Conservation (phyloP, 2,888 invertebrate genomes). For the Tetragnatha montana region DNA sequence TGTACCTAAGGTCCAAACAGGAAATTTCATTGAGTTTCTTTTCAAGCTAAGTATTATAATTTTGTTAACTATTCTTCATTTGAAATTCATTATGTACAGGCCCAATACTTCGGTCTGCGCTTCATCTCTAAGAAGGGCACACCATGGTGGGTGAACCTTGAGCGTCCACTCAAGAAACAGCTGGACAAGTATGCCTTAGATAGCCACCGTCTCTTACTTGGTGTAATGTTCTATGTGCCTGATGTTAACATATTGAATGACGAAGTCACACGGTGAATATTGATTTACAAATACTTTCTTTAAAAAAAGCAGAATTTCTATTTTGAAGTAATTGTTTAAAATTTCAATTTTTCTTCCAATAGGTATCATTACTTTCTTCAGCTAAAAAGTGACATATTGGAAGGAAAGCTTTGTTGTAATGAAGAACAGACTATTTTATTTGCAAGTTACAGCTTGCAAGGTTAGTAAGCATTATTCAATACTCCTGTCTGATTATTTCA, state of each 20-base stretch:
- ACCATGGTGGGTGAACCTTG: slow-evolving; percentile 92
- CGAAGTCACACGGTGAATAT: slow-evolving; percentile 87
- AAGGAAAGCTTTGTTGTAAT: slow-evolving; percentile 92
- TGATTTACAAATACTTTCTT: not conserved
- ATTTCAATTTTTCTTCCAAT: slow-evolving; percentile 31
- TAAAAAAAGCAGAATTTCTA: not conserved
- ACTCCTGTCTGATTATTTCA: not conserved
- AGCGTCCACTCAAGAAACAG: slow-evolving; percentile 93
- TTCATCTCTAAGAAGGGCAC: slow-evolving; percentile 81
- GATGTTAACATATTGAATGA: slow-evolving; percentile 92
- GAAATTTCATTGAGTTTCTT: too few species aligned
- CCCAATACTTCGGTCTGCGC: slow-evolving; percentile 94
- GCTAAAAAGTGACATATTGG: slow-evolving; percentile 94
- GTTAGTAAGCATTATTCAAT: slow-evolving; percentile 72
- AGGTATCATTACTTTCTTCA: slow-evolving; percentile 96
- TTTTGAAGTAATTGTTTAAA: not conserved
- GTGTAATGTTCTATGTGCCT: slow-evolving; percentile 95
- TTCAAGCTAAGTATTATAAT: too few species aligned
- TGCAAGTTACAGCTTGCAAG: slow-evolving; percentile 94
- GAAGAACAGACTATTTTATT: slow-evolving; percentile 92
- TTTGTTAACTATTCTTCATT: too few species aligned
- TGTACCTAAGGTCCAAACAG: too few species aligned
- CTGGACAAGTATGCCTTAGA: slow-evolving; percentile 94
- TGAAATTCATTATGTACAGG: slow-evolving; percentile 76
- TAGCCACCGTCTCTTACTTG: slow-evolving; percentile 85